A percentile compares a stretch with the other conserved stretches of the same genome.
Conservation (phyloP, 1,140 invertebrate genomes). For the Drosophila teissieri region DNA sequence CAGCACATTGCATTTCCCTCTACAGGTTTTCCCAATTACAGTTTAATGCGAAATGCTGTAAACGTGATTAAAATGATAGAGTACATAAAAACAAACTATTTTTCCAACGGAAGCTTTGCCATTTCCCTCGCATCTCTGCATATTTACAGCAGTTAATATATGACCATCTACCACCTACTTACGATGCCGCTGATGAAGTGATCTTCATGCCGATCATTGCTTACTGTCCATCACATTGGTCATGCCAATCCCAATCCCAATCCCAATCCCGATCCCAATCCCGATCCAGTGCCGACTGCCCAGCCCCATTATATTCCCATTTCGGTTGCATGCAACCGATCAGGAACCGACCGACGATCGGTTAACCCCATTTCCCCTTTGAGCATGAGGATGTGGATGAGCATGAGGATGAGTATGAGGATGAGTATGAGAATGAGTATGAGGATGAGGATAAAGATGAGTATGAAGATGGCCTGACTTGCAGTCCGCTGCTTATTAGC, state of each 20-base stretch:
- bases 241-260: too few relatives aligned
- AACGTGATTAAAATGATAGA: too few relatives aligned
- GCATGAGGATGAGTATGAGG: not conserved
- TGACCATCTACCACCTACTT: not conserved
- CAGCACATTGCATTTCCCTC: not conserved
- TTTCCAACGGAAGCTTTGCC: too few relatives aligned
- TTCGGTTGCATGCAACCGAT: constrained; percentile 65
- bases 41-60: not conserved
- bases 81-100: too few relatives aligned
- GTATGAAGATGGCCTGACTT: constrained; percentile 2
- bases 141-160: not conserved
- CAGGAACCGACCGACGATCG: constrained; percentile 17
- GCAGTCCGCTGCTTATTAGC: constrained; percentile 79
- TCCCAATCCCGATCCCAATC: too few relatives aligned
- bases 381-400: too few relatives aligned
- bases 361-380: constrained; percentile 6
- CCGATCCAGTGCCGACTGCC: constrained; percentile 15
- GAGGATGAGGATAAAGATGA: not conserved
- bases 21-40: not conserved
- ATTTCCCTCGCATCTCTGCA: too few relatives aligned
- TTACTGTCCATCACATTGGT: constrained; percentile 61
- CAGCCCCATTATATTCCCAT: not conserved
- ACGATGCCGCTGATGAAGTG: not conserved
- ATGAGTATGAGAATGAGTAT: not conserved
- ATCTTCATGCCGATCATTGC: constrained; percentile 45